Percentiles rank a stretch among this genome's conserved stretches.
Conservation (phyloP, 2,113 vertebrate genomes). For the Atlantisia rogersi region DNA sequence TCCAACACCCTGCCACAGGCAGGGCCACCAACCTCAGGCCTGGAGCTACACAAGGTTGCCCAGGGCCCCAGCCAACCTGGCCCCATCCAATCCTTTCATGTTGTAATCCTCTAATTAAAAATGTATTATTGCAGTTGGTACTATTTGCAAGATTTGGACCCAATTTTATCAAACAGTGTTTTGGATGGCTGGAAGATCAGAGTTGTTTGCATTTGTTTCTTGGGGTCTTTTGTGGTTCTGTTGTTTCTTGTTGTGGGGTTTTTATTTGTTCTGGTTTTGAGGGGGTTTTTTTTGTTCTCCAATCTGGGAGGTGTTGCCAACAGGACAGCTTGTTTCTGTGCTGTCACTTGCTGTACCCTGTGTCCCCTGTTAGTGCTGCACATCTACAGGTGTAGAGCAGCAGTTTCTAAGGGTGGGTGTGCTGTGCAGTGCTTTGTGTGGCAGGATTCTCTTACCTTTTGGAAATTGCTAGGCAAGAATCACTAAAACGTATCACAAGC, state of each 20-base stretch:
- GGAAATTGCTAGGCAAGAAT: background rate
- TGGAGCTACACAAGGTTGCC: too few relatives aligned
- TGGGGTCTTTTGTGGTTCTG: too few relatives aligned
- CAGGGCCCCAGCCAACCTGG: too few relatives aligned
- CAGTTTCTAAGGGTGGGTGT: background rate
- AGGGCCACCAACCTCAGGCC: too few relatives aligned
- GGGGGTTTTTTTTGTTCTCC: background rate
- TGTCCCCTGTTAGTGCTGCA: background rate
- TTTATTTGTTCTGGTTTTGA: too few relatives aligned
- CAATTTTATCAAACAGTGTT: background rate
- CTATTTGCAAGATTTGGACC: background rate
- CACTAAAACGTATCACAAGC: background rate
- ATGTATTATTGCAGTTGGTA: background rate
- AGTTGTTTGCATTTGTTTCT: background rate
- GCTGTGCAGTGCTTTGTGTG: background rate
- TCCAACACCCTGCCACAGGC: too few relatives aligned
- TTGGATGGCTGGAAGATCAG: background rate
- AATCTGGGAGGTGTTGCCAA: background rate
- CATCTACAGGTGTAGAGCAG: background rate
- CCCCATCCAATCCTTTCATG: background rate
- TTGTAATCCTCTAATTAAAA: background rate
- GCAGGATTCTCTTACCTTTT: background rate
- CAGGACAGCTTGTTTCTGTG: background rate
- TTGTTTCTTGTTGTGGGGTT: too few relatives aligned
- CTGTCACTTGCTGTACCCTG: background rate